Evolutionary conservation across 2,888 invertebrate genomes (phyloP), one percentile per base, ranked within the genome.

Genomic region (Pachliopta kotzebuea): DNA sequence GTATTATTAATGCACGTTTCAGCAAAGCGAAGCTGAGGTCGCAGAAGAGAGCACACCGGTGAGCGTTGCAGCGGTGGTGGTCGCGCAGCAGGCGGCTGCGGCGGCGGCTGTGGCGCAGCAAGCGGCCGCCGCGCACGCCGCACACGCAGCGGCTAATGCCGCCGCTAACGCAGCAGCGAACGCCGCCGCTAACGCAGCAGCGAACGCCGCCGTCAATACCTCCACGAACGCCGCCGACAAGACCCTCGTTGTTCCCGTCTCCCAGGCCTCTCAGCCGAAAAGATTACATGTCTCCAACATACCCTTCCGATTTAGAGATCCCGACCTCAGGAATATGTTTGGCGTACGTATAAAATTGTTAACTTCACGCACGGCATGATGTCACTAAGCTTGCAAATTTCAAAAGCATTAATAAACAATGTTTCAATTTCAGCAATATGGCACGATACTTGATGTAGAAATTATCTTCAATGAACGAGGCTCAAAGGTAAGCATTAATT

Each of bases 401-500:
- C 42, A 49, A 64, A 61, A 50, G 70, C 68, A 66, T 79, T 81
- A 83, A 83, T 75, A 69, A 72, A 54, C 69, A 68, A 74, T 74
- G 72, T 88, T 89, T 92, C 92, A 84, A 87, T 95, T 95, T 84
- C 94, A 98, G 98, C 98, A 98, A 96, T 99, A 97, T 93, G 99
- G 99, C 87, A 96, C 96, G 83, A 99, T 99, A 88, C 95, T 99
- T 90, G 99, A 99, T 93, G 99, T 99, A 92, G 99, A 99, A 95
- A 99, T 99, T 84, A 99, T 99, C 91, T 99, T 99, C 95, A 99
- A 99, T 93, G 99, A 99, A 93, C 95, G 99, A 78, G 99, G 99
- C 91, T 99, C 99, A 79, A 99, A 99, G 98, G 99, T 99, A 96
- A 96, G 97, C 88, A 79, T 70, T 71, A 68, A 74, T 78, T 70